phyloP scores from a whole-genome alignment of 2,888 invertebrate genomes.

The Drosophila yooni region DNA sequence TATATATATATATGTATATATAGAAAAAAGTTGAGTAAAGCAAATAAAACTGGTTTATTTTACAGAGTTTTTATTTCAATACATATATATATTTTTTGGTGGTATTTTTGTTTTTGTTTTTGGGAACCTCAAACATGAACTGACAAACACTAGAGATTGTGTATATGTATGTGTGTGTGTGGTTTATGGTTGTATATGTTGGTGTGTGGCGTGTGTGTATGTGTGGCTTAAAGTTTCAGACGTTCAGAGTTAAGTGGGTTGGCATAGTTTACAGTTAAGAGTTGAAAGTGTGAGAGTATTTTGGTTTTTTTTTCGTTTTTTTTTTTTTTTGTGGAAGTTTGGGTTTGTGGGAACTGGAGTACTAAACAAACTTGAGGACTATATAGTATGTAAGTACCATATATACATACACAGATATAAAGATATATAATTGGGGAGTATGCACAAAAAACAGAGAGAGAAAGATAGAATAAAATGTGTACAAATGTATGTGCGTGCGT shows the following conservation, averaged over 20 bases:
- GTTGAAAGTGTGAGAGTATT: conserved; percentile 28
- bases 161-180: conserved; percentile 29
- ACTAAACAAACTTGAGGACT: conserved; percentile 63
- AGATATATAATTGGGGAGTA: conserved; percentile 46
- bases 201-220: conserved; percentile 22
- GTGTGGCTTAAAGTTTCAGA: conserved; percentile 32
- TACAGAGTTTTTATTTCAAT: conserved; percentile 34
- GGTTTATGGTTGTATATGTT: conserved; percentile 13
- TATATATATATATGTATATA: neutral
- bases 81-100: neutral
- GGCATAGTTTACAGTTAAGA: conserved; percentile 50
- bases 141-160: conserved; percentile 54
- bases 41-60: conserved; percentile 50
- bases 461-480: conserved; percentile 17
- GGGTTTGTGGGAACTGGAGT: conserved; percentile 17
- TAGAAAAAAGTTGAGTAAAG: conserved; percentile 38
- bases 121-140: conserved; percentile 44
- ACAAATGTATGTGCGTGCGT: conserved; percentile 22
- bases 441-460: conserved; percentile 29
- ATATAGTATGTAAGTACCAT: conserved; percentile 36
- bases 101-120: conserved; percentile 5
- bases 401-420: conserved; percentile 43
- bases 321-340: neutral
- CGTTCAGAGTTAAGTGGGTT: conserved; percentile 39
- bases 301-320: conserved; percentile 11